phyloP scores from a whole-genome alignment of 2,797 vertebrate species.

The Morelia viridis region DNA sequence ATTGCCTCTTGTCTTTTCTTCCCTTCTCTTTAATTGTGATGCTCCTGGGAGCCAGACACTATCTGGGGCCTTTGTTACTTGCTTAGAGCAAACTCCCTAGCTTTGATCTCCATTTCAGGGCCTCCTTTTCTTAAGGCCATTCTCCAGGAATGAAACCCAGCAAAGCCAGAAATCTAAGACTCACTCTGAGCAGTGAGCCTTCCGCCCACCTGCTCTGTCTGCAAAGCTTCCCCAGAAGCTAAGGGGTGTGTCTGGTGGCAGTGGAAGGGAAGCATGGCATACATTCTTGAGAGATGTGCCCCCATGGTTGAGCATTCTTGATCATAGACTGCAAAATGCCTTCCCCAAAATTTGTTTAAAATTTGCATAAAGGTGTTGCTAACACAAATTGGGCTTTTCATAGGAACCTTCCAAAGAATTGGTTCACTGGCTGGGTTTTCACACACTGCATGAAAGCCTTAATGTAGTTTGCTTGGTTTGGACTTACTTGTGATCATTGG shows the following conservation, averaged over 20 bases:
- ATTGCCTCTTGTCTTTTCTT: conserved; percentile 15
- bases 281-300: not conserved
- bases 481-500: not conserved
- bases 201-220: conserved; percentile 30
- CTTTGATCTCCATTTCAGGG: conserved; percentile 42
- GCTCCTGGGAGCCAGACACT: conserved; percentile 35
- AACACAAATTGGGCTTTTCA: not conserved
- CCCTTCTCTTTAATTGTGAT: conserved; percentile 34
- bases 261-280: not conserved
- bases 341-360: not conserved
- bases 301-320: not conserved
- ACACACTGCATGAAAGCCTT: not conserved
- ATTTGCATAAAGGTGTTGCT: not conserved
- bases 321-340: conserved; percentile 2
- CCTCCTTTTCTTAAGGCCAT: conserved; percentile 40
- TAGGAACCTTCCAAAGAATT: not conserved
- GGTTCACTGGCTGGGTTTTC: not conserved
- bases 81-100: conserved; percentile 31
- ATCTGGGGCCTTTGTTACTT: conserved; percentile 39
- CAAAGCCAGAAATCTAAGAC: conserved; percentile 34
- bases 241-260: not conserved
- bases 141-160: conserved; percentile 32
- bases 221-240: conserved; percentile 1
- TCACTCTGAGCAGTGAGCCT: conserved; percentile 16
- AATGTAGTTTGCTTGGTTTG: not conserved